Base-by-base conservation (phyloP, 2,113 vertebrate genomes). In the Panthera tigris region DNA sequence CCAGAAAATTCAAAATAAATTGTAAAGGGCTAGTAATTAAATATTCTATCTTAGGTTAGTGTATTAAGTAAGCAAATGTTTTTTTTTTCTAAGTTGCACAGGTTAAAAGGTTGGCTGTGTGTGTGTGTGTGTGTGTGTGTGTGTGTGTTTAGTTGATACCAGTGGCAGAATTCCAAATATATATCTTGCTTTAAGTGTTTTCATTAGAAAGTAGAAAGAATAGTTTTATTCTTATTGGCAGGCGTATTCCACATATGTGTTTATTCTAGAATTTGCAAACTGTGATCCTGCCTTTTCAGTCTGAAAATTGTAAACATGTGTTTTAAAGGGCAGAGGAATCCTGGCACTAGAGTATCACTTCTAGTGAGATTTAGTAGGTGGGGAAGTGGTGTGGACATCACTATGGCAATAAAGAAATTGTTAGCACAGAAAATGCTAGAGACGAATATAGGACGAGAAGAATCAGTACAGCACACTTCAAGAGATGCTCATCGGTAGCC, bases 1-100 rank as follows among this genome's bases (percentile, higher is more conserved):
- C n/a, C 86, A 98, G 88, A 95, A 98, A 96, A 96, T 91, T 95
- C 18, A 94, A 95, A 96, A 91, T 96, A 4, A n/a, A 91, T 82
- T 95, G 1, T 95, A 74, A 95, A 89, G 2, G 7, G 65, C 8
- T 90, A 73, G 29, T 50, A 97, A 97, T 96, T 92, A 13, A 29
- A 96, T 90, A 19, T 95, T 52, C 45, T 91, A 13, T 93, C 91
- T 80, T 89, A 92, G 39, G 23, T 55, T 73, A 76, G 36, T 92
- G 23, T 83, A 98, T 96, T 96, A 98, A 94, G 93, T 93, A 94
- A 88, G 88, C 79, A 91, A 61, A 81, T 86, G 10, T 4, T 97
- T 97, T 97, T 41, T 48, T 73, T 48, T 73, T 50, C 68, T 80
- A 97, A 97, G 63, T 96, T 92, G 95, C 78, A 79, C 39, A n/a